Evolutionary conservation across 2,113 vertebrate genomes (phyloP), one percentile per base, ranked within the genome.

Genomic region (Centrocercus urophasianus): DNA sequence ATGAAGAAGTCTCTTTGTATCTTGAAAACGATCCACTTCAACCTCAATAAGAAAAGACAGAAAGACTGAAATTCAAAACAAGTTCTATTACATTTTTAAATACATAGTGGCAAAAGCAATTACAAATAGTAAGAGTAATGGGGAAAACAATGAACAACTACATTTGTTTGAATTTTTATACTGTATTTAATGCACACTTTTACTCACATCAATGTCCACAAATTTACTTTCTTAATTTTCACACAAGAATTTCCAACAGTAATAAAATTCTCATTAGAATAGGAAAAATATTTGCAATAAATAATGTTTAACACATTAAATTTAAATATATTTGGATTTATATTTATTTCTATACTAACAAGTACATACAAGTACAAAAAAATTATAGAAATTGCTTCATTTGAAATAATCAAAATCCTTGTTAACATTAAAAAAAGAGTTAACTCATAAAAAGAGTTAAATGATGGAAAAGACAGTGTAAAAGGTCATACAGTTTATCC

Each of bases 21-120:
- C 98, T 96, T 98, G 98, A 94, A 99, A 99, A 90, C 98, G 98
- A 96, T 98, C 98, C 90, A 99, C 28, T 96, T 99, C 99, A 95
- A 91, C 98, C 99, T 99, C 67, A 67, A 88, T 86, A 59, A 96
- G 34, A 70, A 91, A 96, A 34, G 30, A 78, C 11, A 40, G 63
- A 79, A 47, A 63, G 52, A 57, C 27, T 88, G 72, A 74, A 72
- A 75, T 34, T 73, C 22, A 88, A 71, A 59, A 25, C 11, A 61
- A 59, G 45, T 77, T 57, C 25, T 93, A 11, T 19, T 73, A 32
- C 22, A 28, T 86, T 79, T 73, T 66, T 5, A 69, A 66, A 70
- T 11, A 64, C 1, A 36, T 7, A 5, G 30, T 28, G 80, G 15
- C 19, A 85, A 57, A 93, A 89, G 13, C 5, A 71, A 84, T 63